Conservation (phyloP, 2,797 vertebrate species). For the Melopsittacus undulatus region DNA sequence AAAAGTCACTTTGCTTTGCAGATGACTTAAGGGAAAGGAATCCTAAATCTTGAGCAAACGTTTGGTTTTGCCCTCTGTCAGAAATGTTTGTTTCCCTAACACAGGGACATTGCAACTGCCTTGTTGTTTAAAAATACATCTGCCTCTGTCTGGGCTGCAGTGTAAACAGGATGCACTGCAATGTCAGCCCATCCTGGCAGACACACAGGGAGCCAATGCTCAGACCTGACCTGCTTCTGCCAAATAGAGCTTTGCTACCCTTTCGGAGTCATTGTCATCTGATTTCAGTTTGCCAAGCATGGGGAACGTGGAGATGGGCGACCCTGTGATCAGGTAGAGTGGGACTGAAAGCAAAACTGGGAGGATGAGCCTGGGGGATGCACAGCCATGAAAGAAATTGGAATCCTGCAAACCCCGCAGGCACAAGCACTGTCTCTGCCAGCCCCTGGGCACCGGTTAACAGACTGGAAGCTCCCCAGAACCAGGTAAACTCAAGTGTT, state of each 20-base stretch:
- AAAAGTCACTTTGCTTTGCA: not conserved
- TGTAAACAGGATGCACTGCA: slow-evolving; percentile 59
- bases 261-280: not conserved
- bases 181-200: slow-evolving; percentile 21
- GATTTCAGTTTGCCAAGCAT: not conserved
- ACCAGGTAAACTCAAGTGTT: not conserved
- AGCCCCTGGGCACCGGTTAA: not conserved
- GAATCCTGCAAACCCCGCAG: not conserved
- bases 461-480: not conserved
- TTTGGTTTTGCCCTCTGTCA: not conserved
- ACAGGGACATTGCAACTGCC: not conserved
- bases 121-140: slow-evolving; percentile 55
- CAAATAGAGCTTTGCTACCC: not conserved
- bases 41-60: not conserved
- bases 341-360: not conserved
- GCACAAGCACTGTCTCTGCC: not conserved
- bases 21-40: slow-evolving; percentile 3
- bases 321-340: fast-evolving
- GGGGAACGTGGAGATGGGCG: fast-evolving
- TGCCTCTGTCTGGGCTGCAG: not conserved
- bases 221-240: not conserved
- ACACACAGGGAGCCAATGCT: not conserved
- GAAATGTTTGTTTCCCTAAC: slow-evolving; percentile 12
- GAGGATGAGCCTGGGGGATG: not conserved
- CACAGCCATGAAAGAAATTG: not conserved